Percentiles rank a stretch among this genome's conserved stretches.
phyloP scores from a whole-genome alignment of 2,888 invertebrate genomes.

The Anagyrus pseudococci region DNA sequence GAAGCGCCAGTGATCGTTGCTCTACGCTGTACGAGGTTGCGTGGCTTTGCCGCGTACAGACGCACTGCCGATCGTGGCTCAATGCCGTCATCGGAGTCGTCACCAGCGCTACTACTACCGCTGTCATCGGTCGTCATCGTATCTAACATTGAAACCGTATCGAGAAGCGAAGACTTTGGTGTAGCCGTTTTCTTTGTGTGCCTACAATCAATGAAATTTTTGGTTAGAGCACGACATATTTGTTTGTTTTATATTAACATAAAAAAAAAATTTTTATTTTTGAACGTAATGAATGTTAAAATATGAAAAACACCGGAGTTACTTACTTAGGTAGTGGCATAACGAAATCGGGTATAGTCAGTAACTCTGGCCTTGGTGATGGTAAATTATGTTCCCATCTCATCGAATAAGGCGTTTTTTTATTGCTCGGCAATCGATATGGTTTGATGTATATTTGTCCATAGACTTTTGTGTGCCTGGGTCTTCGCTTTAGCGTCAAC shows the following conservation, averaged over 20 bases:
- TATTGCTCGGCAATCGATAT: conserved; percentile 75
- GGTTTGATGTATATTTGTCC: conserved; percentile 78
- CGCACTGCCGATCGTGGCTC: conserved; percentile 66
- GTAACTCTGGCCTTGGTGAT: conserved; percentile 69
- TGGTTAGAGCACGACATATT: background rate
- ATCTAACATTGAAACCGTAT: conserved; percentile 53
- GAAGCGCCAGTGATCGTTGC: conserved; percentile 88
- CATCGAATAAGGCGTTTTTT: conserved; percentile 68
- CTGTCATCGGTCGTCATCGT: conserved; percentile 64
- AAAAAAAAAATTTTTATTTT: conserved; percentile 14
- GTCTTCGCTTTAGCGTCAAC: conserved; percentile 82
- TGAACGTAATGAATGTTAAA: conserved; percentile 3
- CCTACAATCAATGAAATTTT: conserved; percentile 41
- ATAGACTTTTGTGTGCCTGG: conserved; percentile 80
- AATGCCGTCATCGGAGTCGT: conserved; percentile 65
- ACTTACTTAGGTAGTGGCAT: conserved; percentile 66
- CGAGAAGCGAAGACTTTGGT: conserved; percentile 53
- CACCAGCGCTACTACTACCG: conserved; percentile 55
- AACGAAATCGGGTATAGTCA: conserved; percentile 69
- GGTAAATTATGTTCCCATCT: conserved; percentile 76
- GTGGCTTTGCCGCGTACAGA: conserved; percentile 78
- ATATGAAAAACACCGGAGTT: conserved; percentile 8
- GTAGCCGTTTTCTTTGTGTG: conserved; percentile 52
- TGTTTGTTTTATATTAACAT: background rate
- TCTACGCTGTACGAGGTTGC: conserved; percentile 77